Conservation (phyloP, 2,113 vertebrate species). For the Oxyura jamaicensis region DNA sequence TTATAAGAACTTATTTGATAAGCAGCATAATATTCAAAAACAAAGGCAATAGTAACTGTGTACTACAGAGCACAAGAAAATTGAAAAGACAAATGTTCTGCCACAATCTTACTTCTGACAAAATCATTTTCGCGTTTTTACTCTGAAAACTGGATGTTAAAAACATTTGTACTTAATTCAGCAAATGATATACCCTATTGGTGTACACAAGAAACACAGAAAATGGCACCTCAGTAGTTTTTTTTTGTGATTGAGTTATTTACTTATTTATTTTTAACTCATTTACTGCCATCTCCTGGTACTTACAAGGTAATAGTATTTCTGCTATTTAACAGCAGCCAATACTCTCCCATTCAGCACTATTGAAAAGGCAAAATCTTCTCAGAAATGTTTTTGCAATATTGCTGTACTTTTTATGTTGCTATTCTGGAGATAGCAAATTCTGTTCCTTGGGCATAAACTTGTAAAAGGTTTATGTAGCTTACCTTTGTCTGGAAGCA, state of each 20-base stretch:
- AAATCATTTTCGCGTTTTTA: background rate
- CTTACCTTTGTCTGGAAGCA: conserved; percentile 99
- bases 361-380: background rate
- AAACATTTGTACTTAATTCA: background rate
- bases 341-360: background rate
- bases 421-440: background rate
- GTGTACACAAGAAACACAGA: background rate
- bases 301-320: background rate
- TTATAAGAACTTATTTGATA: background rate
- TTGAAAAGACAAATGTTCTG: background rate
- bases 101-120: background rate
- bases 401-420: background rate
- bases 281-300: conserved; percentile 78
- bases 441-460: background rate
- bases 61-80: background rate
- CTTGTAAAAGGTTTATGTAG: background rate
- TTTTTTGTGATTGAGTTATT: background rate
- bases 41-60: background rate
- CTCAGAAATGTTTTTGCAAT: background rate
- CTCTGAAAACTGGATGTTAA: background rate
- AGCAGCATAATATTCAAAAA: background rate
- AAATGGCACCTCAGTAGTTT: background rate
- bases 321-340: background rate
- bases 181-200: background rate
- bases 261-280: conserved; percentile 23